Conservation (phyloP, 2,113 vertebrate genomes). For the Zingel zingel region DNA sequence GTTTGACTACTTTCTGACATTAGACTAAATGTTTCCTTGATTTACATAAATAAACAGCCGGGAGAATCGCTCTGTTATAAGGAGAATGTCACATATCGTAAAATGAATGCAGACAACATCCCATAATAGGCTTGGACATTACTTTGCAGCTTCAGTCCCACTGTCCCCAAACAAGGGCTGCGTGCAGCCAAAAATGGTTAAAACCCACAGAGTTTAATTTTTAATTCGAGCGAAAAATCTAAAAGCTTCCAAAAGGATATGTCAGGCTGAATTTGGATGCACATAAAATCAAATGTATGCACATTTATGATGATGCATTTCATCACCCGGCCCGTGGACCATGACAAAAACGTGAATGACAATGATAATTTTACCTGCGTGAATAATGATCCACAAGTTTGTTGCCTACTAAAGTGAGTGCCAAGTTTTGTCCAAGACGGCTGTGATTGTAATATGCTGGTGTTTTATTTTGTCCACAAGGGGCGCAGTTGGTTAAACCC, state of each 20-base stretch:
- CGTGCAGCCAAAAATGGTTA: background rate
- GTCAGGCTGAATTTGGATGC: background rate
- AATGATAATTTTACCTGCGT: background rate
- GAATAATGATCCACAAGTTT: background rate
- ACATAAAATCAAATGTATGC: background rate
- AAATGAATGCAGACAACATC: background rate
- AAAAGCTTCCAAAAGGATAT: background rate
- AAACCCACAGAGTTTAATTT: background rate
- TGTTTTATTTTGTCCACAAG: no score
- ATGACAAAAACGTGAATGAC: no score
- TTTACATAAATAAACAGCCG: background rate
- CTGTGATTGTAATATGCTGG: no score
- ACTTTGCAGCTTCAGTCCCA: background rate
- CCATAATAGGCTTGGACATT: background rate
- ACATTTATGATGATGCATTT: background rate
- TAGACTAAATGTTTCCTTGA: background rate
- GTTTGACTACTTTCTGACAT: background rate
- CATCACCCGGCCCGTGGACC: no score
- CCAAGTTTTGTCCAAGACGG: background rate
- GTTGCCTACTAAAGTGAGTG: background rate
- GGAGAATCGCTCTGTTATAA: background rate
- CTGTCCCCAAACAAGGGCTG: background rate
- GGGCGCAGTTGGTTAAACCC: no score
- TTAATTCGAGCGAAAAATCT: background rate
- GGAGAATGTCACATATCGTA: background rate